Conservation (phyloP, 1,140 invertebrate species). For the Pachyrhynchus sulphureomaculatus region DNA sequence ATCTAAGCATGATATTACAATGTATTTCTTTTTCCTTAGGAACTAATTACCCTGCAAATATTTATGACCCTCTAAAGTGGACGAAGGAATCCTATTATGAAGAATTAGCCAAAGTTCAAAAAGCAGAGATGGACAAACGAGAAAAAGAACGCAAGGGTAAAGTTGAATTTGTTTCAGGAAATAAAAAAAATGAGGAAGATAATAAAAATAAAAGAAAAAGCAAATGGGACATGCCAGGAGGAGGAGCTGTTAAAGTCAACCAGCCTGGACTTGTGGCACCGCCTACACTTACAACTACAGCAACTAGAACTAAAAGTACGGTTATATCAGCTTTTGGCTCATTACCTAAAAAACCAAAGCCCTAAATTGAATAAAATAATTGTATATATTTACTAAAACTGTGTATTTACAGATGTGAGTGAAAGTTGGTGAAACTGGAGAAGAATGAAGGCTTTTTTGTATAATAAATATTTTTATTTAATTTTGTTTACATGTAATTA, state of each 20-base stretch:
- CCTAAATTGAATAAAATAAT: slow-evolving; percentile 49
- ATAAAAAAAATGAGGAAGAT: slow-evolving; percentile 70
- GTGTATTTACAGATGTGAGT: background rate
- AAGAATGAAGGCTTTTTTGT: background rate
- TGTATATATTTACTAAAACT: background rate
- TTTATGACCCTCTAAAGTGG: slow-evolving; percentile 91
- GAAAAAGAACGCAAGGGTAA: slow-evolving; percentile 91
- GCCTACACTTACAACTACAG: slow-evolving; percentile 71
- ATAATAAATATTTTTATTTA: background rate
- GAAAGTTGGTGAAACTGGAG: background rate
- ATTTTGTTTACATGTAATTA: no score
- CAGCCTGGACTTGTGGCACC: slow-evolving; percentile 62
- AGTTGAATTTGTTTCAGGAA: slow-evolving; percentile 85
- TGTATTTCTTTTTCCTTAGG: slow-evolving; percentile 32
- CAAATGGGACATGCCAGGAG: slow-evolving; percentile 86
- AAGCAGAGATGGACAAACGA: slow-evolving; percentile 87
- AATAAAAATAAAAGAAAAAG: slow-evolving; percentile 85
- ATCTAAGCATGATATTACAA: no score
- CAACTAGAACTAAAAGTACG: slow-evolving; percentile 81
- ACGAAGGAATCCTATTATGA: slow-evolving; percentile 92
- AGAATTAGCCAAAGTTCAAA: slow-evolving; percentile 85
- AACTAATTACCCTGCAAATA: slow-evolving; percentile 90
- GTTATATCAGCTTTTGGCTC: slow-evolving; percentile 87
- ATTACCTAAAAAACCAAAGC: slow-evolving; percentile 75
- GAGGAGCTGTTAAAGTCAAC: slow-evolving; percentile 54